phyloP scores from a whole-genome alignment of 2,888 invertebrate species.

The Plebejus melissa region DNA sequence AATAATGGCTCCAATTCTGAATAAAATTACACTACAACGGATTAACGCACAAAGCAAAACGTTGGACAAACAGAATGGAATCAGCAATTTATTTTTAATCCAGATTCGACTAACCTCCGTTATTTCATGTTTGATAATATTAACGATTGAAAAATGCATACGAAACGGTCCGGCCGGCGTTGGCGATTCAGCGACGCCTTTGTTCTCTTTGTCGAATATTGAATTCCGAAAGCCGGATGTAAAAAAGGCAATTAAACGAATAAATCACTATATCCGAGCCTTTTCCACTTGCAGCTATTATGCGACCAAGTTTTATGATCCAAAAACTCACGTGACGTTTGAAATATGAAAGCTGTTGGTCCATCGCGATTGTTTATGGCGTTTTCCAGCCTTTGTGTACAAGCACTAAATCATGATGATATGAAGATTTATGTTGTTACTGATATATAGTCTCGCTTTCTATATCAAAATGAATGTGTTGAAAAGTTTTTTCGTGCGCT shows the following conservation, averaged over 20 bases:
- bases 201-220: slow-evolving; percentile 67
- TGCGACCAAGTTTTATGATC: slow-evolving; percentile 53
- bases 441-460: slow-evolving; percentile 55
- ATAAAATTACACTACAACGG: neutral
- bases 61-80: neutral
- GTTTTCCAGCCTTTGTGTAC: slow-evolving; percentile 55
- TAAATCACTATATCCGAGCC: slow-evolving; percentile 66
- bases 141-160: slow-evolving; percentile 31
- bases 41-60: slow-evolving; percentile 1
- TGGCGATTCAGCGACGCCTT: slow-evolving; percentile 48
- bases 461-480: slow-evolving; percentile 31
- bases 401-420: slow-evolving; percentile 59
- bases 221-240: slow-evolving; percentile 58
- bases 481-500: slow-evolving; percentile 16
- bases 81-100: slow-evolving; percentile 25
- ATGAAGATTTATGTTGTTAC: slow-evolving; percentile 45
- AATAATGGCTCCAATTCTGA: neutral
- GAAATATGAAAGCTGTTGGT: slow-evolving; percentile 73
- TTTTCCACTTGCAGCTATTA: slow-evolving; percentile 52
- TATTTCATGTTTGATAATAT: slow-evolving; percentile 26
- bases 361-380: slow-evolving; percentile 61
- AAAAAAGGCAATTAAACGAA: slow-evolving; percentile 69
- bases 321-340: slow-evolving; percentile 55
- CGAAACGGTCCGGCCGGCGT: slow-evolving; percentile 34
- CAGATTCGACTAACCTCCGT: slow-evolving; percentile 22